Conservation (phyloP, 2,113 vertebrate species). For the Corvus hawaiiensis region DNA sequence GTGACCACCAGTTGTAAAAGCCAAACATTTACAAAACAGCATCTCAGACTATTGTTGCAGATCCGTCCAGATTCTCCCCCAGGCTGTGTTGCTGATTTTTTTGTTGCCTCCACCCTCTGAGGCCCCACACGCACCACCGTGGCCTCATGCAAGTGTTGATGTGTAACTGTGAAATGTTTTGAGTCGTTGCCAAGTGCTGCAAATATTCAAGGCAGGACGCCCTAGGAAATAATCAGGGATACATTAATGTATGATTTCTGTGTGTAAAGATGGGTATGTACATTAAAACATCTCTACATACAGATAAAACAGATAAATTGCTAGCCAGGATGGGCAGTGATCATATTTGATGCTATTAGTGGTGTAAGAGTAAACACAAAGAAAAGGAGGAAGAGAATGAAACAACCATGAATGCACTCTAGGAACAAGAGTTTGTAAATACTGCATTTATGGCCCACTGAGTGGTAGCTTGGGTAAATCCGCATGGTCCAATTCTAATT, state of each 20-base stretch:
- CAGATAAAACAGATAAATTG: neutral
- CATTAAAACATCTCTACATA: neutral
- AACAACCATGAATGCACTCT: neutral
- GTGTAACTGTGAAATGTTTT: neutral
- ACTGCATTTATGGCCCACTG: neutral
- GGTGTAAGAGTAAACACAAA: neutral
- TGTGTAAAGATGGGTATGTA: neutral
- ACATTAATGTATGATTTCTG: neutral
- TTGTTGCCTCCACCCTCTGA: neutral
- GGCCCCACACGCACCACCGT: fast-evolving
- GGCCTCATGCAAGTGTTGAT: neutral
- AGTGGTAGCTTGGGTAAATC: neutral
- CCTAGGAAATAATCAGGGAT: neutral
- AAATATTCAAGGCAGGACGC: neutral
- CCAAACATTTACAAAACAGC: neutral
- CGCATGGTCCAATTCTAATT: neutral
- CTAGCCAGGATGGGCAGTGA: neutral
- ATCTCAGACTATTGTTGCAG: neutral
- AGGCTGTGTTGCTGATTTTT: neutral
- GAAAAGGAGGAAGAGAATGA: neutral
- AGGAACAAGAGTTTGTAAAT: neutral
- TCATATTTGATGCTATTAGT: neutral
- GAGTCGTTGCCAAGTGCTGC: neutral
- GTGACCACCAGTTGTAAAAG: neutral
- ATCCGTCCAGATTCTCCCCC: neutral